A percentile compares a stretch with the other conserved stretches of the same genome.
Conservation (phyloP, 2,113 vertebrate genomes). For the Chamaea fasciata region DNA sequence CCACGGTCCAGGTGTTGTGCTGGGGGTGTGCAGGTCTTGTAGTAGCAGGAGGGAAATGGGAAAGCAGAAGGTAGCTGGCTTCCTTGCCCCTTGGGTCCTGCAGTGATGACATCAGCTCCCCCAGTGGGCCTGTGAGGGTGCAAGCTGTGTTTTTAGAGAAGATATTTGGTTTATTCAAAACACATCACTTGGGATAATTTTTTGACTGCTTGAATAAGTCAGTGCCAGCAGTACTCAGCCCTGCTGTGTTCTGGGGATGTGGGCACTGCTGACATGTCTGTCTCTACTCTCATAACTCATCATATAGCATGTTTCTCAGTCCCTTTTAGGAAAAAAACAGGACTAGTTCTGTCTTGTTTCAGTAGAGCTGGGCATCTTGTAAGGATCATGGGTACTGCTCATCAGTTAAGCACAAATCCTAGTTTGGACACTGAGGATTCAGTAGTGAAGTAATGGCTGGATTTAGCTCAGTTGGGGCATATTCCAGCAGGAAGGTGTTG, state of each 20-base stretch:
- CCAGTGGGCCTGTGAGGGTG: neutral
- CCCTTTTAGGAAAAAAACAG: neutral
- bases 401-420: neutral
- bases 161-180: neutral
- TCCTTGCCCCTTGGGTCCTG: neutral
- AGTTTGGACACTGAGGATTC: neutral
- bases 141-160: neutral
- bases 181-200: rapidly evolving
- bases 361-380: neutral
- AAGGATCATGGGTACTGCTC: neutral
- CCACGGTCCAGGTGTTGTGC: rapidly evolving
- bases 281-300: neutral
- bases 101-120: neutral
- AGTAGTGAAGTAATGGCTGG: neutral
- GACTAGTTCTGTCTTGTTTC: neutral
- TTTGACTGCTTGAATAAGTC: neutral
- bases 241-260: rapidly evolving
- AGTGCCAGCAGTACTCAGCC: neutral
- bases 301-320: rapidly evolving
- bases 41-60: neutral
- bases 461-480: neutral
- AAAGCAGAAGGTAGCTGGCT: neutral
- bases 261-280: neutral
- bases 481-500: neutral
- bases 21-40: neutral